A percentile compares a stretch with the other conserved stretches of the same genome.
Evolutionary conservation across 2,888 invertebrate species (phyloP).

Genomic region (Cheilosia scutellata): DNA sequence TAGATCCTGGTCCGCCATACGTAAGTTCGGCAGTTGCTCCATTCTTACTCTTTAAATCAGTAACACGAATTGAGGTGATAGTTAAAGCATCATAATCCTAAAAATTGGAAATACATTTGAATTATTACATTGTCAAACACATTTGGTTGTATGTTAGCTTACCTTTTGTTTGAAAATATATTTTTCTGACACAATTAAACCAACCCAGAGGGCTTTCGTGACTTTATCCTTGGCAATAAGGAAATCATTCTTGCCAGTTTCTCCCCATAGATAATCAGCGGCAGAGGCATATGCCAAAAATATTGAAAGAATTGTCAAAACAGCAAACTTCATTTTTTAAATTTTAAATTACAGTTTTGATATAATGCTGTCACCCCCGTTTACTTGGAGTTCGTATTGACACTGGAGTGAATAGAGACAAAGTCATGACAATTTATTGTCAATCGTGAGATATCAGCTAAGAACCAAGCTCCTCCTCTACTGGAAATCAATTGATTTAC

Average conservation of each 20-base stretch:
- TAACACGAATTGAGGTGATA: conserved; percentile 71
- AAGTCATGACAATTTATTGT: conserved; percentile 39
- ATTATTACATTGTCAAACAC: neutral
- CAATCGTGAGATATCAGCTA: neutral
- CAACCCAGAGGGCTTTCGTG: conserved; percentile 78
- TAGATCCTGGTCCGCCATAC: conserved; percentile 84
- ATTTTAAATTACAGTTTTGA: neutral
- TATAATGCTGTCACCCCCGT: conserved; percentile 10
- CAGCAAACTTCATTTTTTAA: conserved; percentile 52
- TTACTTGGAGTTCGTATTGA: conserved; percentile 8
- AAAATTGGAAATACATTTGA: neutral
- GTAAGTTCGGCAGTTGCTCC: conserved; percentile 83
- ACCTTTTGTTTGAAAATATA: conserved; percentile 80
- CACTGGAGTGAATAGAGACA: conserved; percentile 7
- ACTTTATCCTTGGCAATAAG: conserved; percentile 79
- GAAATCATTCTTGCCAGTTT: conserved; percentile 77
- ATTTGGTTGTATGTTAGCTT: neutral
- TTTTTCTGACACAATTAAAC: conserved; percentile 76
- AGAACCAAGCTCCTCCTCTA: conserved; percentile 8
- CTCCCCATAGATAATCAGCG: conserved; percentile 80
- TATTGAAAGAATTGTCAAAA: conserved; percentile 34
- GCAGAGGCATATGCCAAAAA: conserved; percentile 73
- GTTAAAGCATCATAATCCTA: conserved; percentile 55
- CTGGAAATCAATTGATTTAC: conserved; percentile 21
- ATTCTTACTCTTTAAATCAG: conserved; percentile 76